Conservation (phyloP, 2,113 vertebrate species). For the Carettochelys insculpta region DNA sequence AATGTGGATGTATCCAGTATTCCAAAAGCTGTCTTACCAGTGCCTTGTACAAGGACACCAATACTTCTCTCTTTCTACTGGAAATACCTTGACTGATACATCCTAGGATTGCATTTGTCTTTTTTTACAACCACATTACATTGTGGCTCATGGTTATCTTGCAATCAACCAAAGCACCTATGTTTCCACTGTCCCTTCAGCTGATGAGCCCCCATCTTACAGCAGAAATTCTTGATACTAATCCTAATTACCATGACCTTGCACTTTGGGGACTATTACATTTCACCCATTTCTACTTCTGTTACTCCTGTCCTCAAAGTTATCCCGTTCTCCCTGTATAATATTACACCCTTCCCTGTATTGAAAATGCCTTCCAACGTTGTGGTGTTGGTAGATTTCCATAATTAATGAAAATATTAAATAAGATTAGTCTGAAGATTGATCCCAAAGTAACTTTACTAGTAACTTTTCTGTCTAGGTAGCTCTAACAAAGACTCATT, state of each 20-base stretch:
- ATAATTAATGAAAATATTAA: neutral
- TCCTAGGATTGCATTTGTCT: neutral
- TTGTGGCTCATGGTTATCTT: neutral
- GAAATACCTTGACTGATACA: neutral
- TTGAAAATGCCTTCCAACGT: neutral
- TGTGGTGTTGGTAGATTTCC: neutral
- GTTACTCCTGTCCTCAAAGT: neutral
- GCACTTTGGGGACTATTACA: neutral
- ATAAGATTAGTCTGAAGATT: neutral
- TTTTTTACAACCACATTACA: neutral
- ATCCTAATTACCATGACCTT: neutral
- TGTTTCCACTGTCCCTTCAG: neutral
- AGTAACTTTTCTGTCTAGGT: neutral
- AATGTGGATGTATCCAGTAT: neutral
- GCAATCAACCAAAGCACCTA: neutral
- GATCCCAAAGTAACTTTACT: neutral
- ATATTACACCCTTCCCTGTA: neutral
- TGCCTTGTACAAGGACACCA: neutral
- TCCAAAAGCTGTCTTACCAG: neutral
- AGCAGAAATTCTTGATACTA: no score
- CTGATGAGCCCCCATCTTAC: neutral
- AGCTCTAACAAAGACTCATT: neutral
- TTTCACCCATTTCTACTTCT: neutral
- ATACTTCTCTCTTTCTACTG: neutral
- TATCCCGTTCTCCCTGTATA: neutral